These are phyloP conservation scores for Enteromius viviparus DNA, from an alignment of 2,797 vertebrate species.

Conservation along the genomic window DNA sequence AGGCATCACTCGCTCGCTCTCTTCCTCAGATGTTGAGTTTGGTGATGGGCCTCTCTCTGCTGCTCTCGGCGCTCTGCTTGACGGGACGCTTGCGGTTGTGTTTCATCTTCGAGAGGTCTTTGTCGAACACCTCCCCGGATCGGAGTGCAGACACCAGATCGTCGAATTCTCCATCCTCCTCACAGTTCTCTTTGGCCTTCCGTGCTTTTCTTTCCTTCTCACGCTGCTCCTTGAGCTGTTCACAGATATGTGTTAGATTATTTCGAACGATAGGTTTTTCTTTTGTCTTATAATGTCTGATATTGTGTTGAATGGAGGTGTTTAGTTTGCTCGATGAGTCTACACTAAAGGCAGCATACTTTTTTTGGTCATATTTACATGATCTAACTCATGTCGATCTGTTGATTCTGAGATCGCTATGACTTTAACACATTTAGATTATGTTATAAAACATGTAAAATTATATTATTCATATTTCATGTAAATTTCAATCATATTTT, in stretches of 20 bases:
- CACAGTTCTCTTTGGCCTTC: slow-evolving; percentile 83
- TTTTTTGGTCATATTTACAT: not conserved
- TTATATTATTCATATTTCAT: too few relatives aligned
- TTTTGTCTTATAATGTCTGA: not conserved
- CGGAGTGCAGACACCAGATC: slow-evolving; percentile 87
- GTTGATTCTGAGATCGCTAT: not conserved
- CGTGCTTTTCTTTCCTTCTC: slow-evolving; percentile 83
- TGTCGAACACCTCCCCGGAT: slow-evolving; percentile 88
- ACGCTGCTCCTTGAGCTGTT: slow-evolving; percentile 85
- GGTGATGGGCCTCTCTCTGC: slow-evolving; percentile 84
- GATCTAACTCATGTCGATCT: not conserved
- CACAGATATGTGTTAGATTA: not conserved
- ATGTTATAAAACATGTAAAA: too few relatives aligned
- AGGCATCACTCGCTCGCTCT: slow-evolving; percentile 64
- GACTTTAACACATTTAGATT: not conserved
- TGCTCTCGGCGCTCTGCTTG: slow-evolving; percentile 76
- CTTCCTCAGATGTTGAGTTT: slow-evolving; percentile 83
- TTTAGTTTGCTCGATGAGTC: not conserved
- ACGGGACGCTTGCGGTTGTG: slow-evolving; percentile 84
- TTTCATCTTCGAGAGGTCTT: slow-evolving; percentile 88
- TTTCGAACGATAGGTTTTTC: not conserved
- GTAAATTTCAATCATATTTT: not conserved
- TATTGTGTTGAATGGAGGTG: not conserved
- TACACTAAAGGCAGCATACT: not conserved
- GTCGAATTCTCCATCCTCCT: slow-evolving; percentile 86